Evolutionary conservation across 2,113 vertebrate genomes (phyloP).

Genomic region (Oreamnos americanus): DNA sequence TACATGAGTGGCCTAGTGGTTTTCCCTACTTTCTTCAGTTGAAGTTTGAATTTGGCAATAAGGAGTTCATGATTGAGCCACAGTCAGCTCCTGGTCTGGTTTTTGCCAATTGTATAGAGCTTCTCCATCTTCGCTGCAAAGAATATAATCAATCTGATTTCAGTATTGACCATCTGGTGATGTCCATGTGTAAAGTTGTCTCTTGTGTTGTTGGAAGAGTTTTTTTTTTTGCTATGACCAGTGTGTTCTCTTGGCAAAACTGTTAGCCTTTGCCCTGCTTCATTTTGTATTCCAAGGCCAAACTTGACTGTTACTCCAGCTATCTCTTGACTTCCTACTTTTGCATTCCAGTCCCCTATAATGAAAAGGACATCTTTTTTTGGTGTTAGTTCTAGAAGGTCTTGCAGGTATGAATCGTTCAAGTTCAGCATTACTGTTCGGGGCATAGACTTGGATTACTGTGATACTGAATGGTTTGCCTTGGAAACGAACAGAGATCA

Average conservation of each 20-base stretch:
- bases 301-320: neutral
- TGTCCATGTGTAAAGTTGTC: neutral
- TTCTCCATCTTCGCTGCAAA: neutral
- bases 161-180: rapidly evolving
- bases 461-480: neutral
- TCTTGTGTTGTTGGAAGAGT: neutral
- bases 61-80: neutral
- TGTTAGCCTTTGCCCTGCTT: neutral
- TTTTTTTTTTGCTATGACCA: neutral
- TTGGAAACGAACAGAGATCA: neutral
- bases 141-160: neutral
- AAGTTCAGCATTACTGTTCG: neutral
- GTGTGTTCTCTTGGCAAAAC: neutral
- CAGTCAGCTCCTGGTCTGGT: neutral
- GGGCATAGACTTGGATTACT: neutral
- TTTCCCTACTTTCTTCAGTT: neutral
- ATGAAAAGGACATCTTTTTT: neutral
- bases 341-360: neutral
- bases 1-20: neutral
- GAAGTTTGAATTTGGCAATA: neutral
- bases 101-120: neutral
- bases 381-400: neutral
- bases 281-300: neutral
- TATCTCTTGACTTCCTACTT: neutral
- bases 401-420: neutral